Conservation (phyloP, 1,140 invertebrate genomes). For the Gyrodactylus salaris region DNA sequence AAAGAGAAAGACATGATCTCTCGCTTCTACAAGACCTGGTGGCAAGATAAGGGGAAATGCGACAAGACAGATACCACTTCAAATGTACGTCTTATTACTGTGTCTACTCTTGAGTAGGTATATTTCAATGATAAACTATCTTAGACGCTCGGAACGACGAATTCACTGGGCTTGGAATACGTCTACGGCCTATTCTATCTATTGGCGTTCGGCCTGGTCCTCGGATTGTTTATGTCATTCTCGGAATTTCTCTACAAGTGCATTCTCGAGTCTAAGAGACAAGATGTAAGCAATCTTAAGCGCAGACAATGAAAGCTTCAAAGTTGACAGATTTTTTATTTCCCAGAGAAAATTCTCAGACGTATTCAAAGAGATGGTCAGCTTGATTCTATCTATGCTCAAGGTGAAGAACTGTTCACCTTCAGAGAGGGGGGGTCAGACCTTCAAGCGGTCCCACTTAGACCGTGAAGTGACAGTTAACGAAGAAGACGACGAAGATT, state of each 20-base stretch:
- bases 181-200: conserved; percentile 92
- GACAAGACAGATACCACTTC: not conserved
- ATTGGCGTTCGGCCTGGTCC: conserved; percentile 44
- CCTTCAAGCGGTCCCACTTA: too few relatives aligned
- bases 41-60: conserved; percentile 16
- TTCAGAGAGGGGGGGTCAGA: too few relatives aligned
- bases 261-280: not conserved
- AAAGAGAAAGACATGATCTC: conserved; percentile 16
- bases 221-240: conserved; percentile 50
- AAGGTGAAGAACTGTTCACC: too few relatives aligned
- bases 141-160: not conserved
- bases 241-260: conserved; percentile 34
- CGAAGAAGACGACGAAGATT: too few relatives aligned
- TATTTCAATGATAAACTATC: not conserved
- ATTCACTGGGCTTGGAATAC: conserved; percentile 43
- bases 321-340: not conserved
- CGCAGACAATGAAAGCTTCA: too few relatives aligned
- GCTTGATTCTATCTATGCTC: not conserved
- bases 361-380: not conserved
- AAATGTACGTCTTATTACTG: not conserved
- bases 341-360: not conserved
- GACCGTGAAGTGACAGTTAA: too few relatives aligned
- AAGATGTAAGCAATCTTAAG: conserved; percentile 3
- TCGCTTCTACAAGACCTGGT: conserved; percentile 17
- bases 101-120: not conserved